phyloP scores from a whole-genome alignment of 2,888 invertebrate genomes.

The Cosmorhoe ocellata region DNA sequence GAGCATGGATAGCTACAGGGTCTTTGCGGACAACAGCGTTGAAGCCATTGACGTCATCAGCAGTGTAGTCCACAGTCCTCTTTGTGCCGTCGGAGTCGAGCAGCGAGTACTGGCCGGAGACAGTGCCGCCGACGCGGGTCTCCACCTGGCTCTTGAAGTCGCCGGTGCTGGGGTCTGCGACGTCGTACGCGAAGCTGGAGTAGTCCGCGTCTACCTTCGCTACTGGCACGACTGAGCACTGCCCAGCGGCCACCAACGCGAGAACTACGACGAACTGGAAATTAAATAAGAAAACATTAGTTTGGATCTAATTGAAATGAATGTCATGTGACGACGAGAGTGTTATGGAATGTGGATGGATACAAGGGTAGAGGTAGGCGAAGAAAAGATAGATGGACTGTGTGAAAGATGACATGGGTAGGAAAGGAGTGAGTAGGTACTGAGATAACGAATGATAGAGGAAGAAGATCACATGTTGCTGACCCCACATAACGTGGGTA shows the following conservation, averaged over 20 bases:
- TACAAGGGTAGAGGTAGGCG: too few species aligned
- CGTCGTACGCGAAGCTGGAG: conserved; percentile 76
- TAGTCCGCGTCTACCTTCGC: conserved; percentile 59
- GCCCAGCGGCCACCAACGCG: conserved; percentile 57
- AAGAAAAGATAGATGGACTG: too few species aligned
- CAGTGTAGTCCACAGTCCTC: conserved; percentile 79
- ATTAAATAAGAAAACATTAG: too few species aligned
- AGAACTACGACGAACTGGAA: conserved; percentile 66
- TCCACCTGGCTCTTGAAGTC: conserved; percentile 81
- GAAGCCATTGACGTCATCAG: conserved; percentile 77
- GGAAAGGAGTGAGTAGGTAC: too few species aligned
- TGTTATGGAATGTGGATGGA: too few species aligned
- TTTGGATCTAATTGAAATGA: too few species aligned
- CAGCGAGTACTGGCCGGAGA: conserved; percentile 79
- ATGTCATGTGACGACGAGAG: too few species aligned
- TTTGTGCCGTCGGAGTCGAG: conserved; percentile 79
- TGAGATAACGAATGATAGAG: too few species aligned
- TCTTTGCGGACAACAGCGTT: conserved; percentile 81
- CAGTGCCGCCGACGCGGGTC: conserved; percentile 72
- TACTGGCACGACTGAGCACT: conserved; percentile 60
- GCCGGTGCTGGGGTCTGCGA: conserved; percentile 80
- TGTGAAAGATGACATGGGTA: too few species aligned
- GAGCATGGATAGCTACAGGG: conserved; percentile 54
- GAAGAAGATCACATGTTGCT: too few species aligned
- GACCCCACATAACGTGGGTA: too few species aligned